phyloP scores from a whole-genome alignment of 2,888 invertebrate species.

The Campaea margaritaria region DNA sequence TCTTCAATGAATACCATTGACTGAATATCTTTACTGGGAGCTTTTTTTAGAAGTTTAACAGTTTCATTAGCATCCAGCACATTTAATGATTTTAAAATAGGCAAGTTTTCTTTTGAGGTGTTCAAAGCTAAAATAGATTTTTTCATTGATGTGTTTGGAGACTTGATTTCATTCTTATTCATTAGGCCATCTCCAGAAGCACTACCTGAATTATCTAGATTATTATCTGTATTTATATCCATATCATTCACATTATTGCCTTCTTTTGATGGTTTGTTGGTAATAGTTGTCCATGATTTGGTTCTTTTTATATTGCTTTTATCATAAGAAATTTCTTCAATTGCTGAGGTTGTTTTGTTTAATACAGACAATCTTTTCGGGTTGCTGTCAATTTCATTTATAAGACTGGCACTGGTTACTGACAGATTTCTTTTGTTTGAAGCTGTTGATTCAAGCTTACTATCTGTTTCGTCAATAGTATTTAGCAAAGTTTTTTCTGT shows the following conservation, averaged over 20 bases:
- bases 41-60: conserved; percentile 55
- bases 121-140: conserved; percentile 10
- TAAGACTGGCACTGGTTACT: conserved; percentile 50
- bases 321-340: conserved; percentile 44
- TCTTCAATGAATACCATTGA: conserved; percentile 66
- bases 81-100: conserved; percentile 22
- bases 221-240: neutral
- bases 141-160: conserved; percentile 29
- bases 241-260: neutral
- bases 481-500: conserved; percentile 4
- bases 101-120: conserved; percentile 28
- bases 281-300: conserved; percentile 64
- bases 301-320: conserved; percentile 64
- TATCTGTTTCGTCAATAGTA: conserved; percentile 4
- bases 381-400: conserved; percentile 51
- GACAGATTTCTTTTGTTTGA: conserved; percentile 46
- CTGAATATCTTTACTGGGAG: conserved; percentile 52
- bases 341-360: conserved; percentile 62
- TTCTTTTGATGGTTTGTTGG: conserved; percentile 36
- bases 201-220: conserved; percentile 49
- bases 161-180: conserved; percentile 41
- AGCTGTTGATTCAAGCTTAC: conserved; percentile 22
- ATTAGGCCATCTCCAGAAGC: conserved; percentile 68
- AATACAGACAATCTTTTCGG: conserved; percentile 45
- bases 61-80: conserved; percentile 38